Percentiles rank a stretch among this genome's conserved stretches.
phyloP scores from a whole-genome alignment of 1,140 invertebrate genomes.

The Drosophila micromelanica region DNA sequence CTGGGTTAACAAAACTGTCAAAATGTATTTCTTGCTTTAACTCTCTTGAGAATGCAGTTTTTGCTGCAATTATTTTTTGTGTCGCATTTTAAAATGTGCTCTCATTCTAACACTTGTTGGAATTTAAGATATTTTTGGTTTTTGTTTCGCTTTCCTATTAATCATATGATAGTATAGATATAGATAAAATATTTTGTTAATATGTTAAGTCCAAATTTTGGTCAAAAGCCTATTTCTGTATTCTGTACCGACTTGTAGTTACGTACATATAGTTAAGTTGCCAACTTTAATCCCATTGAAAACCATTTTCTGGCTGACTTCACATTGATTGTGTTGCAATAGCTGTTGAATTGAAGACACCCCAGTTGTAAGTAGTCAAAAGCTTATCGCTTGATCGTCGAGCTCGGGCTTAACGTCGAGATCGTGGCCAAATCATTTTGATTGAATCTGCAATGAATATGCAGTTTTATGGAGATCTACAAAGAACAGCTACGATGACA shows the following conservation, averaged over 20 bases:
- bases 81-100: too few species aligned
- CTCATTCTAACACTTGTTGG: too few species aligned
- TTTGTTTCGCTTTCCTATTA: too few species aligned
- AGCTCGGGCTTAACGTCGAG: conserved; percentile 28
- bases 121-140: too few species aligned
- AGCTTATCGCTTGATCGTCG: conserved; percentile 12
- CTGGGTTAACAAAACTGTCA: not conserved
- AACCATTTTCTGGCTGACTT: not conserved
- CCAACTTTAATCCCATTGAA: too few species aligned
- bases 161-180: too few species aligned
- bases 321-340: conserved; percentile 20
- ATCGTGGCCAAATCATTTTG: conserved; percentile 65
- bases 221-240: too few species aligned
- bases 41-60: not conserved
- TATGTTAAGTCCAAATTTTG: too few species aligned
- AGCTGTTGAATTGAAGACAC: conserved; percentile 4
- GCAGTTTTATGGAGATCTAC: conserved; percentile 33
- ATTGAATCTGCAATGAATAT: conserved; percentile 44
- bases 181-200: too few species aligned
- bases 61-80: too few species aligned
- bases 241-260: too few species aligned
- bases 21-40: not conserved
- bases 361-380: conserved; percentile 1
- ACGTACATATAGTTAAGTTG: too few species aligned
- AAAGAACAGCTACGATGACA: conserved; percentile 9